These are phyloP conservation scores for Drosophila leonis DNA, from an alignment of 2,888 invertebrate genomes.

Conservation along the genomic window DNA sequence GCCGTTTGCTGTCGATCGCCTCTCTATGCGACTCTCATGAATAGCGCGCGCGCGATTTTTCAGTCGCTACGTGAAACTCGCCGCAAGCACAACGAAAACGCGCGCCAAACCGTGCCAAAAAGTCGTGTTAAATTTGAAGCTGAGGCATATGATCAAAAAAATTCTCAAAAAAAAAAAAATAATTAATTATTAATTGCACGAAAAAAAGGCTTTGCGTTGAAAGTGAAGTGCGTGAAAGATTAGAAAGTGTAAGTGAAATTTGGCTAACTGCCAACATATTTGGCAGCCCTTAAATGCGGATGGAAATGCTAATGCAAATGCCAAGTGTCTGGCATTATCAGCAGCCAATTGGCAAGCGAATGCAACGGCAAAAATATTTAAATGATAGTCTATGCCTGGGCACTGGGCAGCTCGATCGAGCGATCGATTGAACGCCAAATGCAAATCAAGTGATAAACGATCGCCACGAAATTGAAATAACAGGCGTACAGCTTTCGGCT, in stretches of 20 bases:
- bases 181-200: conserved; percentile 16
- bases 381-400: conserved; percentile 23
- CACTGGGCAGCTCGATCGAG: conserved; percentile 19
- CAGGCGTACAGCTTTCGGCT: conserved; percentile 78
- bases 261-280: conserved; percentile 13
- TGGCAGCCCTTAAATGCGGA: conserved; percentile 27
- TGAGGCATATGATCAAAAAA: conserved; percentile 3
- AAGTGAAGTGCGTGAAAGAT: conserved; percentile 29
- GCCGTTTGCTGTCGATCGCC: conserved; percentile 24
- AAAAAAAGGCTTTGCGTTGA: conserved; percentile 1
- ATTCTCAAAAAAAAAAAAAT: conserved; percentile 6
- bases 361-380: conserved; percentile 44
- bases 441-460: conserved; percentile 83
- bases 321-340: conserved; percentile 75
- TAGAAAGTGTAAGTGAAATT: conserved; percentile 76
- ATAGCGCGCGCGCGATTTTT: conserved; percentile 49
- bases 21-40: conserved; percentile 44
- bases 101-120: conserved; percentile 48
- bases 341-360: conserved; percentile 40
- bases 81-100: conserved; percentile 60
- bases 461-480: conserved; percentile 79
- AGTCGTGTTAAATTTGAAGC: conserved; percentile 28
- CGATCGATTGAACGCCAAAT: conserved; percentile 55
- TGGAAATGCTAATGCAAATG: conserved; percentile 45
- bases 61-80: conserved; percentile 69